Base-by-base conservation (phyloP, 2,888 invertebrate genomes). In the Monochamus alternatus region DNA sequence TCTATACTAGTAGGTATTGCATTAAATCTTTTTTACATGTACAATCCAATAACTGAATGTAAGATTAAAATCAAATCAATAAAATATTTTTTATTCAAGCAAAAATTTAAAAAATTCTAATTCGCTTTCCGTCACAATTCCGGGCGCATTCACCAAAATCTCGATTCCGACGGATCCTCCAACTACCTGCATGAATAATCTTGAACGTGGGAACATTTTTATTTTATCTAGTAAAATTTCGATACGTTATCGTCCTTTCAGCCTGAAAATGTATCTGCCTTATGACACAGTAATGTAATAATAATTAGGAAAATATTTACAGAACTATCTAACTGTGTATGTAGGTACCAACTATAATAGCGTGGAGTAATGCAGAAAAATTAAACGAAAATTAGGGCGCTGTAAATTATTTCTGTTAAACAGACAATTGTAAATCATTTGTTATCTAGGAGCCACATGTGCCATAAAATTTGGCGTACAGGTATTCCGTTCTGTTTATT, bases 391-490 rank as follows among this genome's bases (percentile, higher is more conserved):
- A 62, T 70, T 70, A 10, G 69, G 14, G 31, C 7, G 71, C 62
- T 47, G 52, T 71, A 71, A 71, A 71, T 71, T 63, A 63, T 62
- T 51, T 31, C 9, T 31, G 71, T 55, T 32, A 58, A 66, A 66
- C 2, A 52, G 73, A 64, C 44, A 70, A 76, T 64, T 73, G 74
- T 80, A 80, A 83, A 83, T 83, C 82, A 82, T 77, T 76, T 73
- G 71, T 83, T 83, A 83, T 83, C 84, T 82, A 81, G 78, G 82
- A 81, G 81, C 82, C 83, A 78, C 78, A 79, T 80, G 78, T 79
- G 81, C 78, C 79, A 84, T 83, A 85, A 85, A 85, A 83, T 83
- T 81, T 78, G 79, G 80, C 81, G 81, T 82, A 84, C 78, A 80
- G 83, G 81, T 81, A 83, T 81, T 81, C 78, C 76, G 76, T 75